A percentile compares a stretch with the other conserved stretches of the same genome.
Evolutionary conservation across 2,888 invertebrate genomes (phyloP).

Genomic region (Cacoxenus indagator): DNA sequence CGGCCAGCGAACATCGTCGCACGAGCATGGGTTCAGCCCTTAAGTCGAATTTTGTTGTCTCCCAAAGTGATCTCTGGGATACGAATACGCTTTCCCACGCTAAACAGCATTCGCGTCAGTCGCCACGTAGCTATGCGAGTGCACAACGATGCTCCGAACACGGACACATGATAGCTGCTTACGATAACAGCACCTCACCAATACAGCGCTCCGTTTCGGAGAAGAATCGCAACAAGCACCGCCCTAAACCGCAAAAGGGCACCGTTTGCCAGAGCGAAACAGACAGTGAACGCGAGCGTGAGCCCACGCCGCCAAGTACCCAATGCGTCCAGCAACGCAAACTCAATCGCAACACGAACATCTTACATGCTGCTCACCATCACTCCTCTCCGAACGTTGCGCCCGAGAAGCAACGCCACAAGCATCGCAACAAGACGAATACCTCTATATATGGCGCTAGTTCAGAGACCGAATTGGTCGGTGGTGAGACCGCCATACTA

Average conservation of each 20-base stretch:
- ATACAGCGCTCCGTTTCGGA: slow-evolving; percentile 78
- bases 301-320: slow-evolving; percentile 64
- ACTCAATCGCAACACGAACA: slow-evolving; percentile 58
- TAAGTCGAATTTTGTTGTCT: slow-evolving; percentile 76
- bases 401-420: slow-evolving; percentile 67
- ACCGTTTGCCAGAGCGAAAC: slow-evolving; percentile 73
- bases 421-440: slow-evolving; percentile 66
- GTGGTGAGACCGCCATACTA: slow-evolving; percentile 82
- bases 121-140: slow-evolving; percentile 69
- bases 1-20: slow-evolving; percentile 65
- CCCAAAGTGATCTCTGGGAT: slow-evolving; percentile 79
- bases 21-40: slow-evolving; percentile 67
- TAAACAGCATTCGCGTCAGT: slow-evolving; percentile 69
- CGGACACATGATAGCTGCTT: slow-evolving; percentile 65
- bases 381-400: slow-evolving; percentile 78
- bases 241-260: slow-evolving; percentile 72
- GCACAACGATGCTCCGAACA: slow-evolving; percentile 70
- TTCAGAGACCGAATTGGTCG: slow-evolving; percentile 86
- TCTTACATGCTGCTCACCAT: slow-evolving; percentile 73
- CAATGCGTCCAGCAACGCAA: slow-evolving; percentile 66
- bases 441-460: slow-evolving; percentile 80
- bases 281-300: slow-evolving; percentile 72
- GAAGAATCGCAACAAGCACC: slow-evolving; percentile 74
- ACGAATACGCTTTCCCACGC: slow-evolving; percentile 75
- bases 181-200: slow-evolving; percentile 70